Base-by-base conservation (phyloP, 2,113 vertebrate genomes). In the Nycticryphes semicollaris region DNA sequence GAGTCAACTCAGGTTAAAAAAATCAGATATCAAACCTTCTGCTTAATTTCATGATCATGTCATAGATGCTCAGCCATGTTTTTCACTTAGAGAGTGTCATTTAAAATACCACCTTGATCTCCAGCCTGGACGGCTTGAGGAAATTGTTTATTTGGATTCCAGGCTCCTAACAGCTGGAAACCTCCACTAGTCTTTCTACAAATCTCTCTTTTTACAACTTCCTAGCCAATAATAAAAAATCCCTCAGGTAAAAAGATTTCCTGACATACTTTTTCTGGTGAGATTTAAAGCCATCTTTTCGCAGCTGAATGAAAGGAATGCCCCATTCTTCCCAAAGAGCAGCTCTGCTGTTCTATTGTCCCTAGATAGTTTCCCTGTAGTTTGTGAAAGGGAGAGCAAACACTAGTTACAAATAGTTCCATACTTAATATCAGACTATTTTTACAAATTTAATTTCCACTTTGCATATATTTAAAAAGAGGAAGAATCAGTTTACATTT, bases 121-220 rank as follows among this genome's bases (percentile, higher is more conserved):
- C 68, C 84, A 86, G 14, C 7, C 78, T 84, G 68, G 75, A 94
- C n/a, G 94, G 30, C 50, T 62, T 63, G 41, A 80, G 79, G 59
- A 90, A 93, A 54, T 37, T 92, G 28, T 84, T 90, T 84, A 43
- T 91, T 70, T 74, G 47, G 73, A 84, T 87, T 92, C 51, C 48
- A 81, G 56, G 30, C 82, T 90, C 54, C 69, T 74, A 95, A 80
- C 41, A 91, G 84, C 67, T 87, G 91, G 87, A 94, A 94, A 93
- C 63, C 60, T 83, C 63, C 66, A n/a, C 57, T 68, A 73, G 9
- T 85, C 33, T 68, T 81, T 79, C 57, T 64, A 73, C 35, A 94
- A 24, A 93, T 87, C 25, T 77, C 81, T 90, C 62, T n/a, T 85
- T 90, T 93, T 80, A 83, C 54, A 86, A 10, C 59, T 96, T 94